Evolutionary conservation across 2,888 invertebrate genomes (phyloP).

Genomic region (Augiades crinisus): DNA sequence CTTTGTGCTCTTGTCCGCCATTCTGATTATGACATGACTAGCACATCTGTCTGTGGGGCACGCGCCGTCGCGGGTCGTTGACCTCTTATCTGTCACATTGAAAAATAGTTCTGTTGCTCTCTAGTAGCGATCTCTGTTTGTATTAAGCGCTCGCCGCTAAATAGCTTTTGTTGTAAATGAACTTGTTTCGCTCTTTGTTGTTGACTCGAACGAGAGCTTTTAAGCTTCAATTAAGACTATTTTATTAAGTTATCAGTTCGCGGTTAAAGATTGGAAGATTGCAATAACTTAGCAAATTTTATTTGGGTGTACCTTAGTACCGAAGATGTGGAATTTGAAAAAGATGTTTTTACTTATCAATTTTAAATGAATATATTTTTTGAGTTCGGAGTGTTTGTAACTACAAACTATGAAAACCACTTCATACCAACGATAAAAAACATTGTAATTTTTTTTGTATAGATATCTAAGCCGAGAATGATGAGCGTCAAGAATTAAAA

Average conservation of each 20-base stretch:
- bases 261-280: background rate
- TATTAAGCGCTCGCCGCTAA: slow-evolving; percentile 42
- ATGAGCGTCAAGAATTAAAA: no score
- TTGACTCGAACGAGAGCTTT: background rate
- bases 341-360: no score
- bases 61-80: slow-evolving; percentile 67
- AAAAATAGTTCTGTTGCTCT: slow-evolving; percentile 42
- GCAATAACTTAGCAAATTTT: background rate
- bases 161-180: slow-evolving; percentile 15
- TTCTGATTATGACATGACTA: slow-evolving; percentile 71
- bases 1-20: slow-evolving; percentile 68
- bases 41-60: slow-evolving; percentile 66
- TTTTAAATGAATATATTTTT: no score
- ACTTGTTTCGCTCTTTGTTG: slow-evolving; percentile 10
- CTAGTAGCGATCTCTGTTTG: slow-evolving; percentile 43
- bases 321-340: no score
- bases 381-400: no score
- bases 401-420: no score
- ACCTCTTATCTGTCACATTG: slow-evolving; percentile 53
- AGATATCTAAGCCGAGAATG: no score
- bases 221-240: slow-evolving; percentile 3
- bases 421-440: no score
- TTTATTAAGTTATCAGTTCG: background rate
- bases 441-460: no score
- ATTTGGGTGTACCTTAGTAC: no score